Conservation (phyloP, 2,113 vertebrate genomes). For the Gymnarchus niloticus region DNA sequence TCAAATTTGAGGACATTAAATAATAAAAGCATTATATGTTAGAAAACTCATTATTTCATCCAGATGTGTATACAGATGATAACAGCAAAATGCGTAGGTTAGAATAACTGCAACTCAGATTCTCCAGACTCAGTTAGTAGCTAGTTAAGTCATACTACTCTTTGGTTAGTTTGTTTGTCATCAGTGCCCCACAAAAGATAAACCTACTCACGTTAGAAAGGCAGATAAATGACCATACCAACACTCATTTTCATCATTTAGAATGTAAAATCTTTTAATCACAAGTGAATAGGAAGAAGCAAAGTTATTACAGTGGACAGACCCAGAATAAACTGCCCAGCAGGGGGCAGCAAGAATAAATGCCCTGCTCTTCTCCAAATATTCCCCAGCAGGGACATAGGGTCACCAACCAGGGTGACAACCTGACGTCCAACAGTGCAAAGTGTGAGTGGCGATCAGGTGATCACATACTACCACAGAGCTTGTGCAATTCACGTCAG, state of each 20-base stretch:
- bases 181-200: not conserved
- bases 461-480: not conserved
- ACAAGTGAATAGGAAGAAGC: conserved; percentile 95
- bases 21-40: not conserved
- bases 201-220: not conserved
- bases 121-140: not conserved
- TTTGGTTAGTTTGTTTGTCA: not conserved
- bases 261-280: conserved; percentile 96
- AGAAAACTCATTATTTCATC: not conserved
- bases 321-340: conserved; percentile 76
- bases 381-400: not conserved
- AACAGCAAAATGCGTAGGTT: not conserved
- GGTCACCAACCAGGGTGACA: not conserved
- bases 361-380: conserved; percentile 57
- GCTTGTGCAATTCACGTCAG: too few relatives aligned
- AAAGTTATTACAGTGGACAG: conserved; percentile 88
- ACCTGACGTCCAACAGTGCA: too few relatives aligned
- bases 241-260: conserved; percentile 25
- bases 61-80: not conserved
- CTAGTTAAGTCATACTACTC: not conserved
- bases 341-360: conserved; percentile 68
- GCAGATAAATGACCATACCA: not conserved
- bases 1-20: not conserved
- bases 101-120: not conserved
- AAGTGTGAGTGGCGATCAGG: not conserved